Conservation (phyloP, 1,140 invertebrate genomes). For the Pomacea maculata region DNA sequence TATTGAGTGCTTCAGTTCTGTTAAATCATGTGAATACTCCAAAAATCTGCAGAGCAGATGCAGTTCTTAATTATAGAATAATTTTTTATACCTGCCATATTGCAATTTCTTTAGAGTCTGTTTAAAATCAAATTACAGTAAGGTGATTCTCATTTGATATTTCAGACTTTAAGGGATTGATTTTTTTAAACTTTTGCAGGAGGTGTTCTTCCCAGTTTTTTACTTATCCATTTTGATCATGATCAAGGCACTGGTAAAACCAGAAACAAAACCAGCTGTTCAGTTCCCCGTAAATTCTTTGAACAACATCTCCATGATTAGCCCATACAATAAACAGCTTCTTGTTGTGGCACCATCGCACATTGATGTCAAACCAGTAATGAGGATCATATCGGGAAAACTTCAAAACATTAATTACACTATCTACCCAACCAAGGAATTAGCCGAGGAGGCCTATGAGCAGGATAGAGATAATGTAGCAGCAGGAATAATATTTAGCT, state of each 20-base stretch:
- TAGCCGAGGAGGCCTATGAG: slow-evolving; percentile 29
- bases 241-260: slow-evolving; percentile 34
- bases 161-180: background rate
- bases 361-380: slow-evolving; percentile 26
- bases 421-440: slow-evolving; percentile 25
- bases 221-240: slow-evolving; percentile 44
- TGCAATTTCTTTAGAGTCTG: background rate
- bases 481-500: slow-evolving; percentile 30
- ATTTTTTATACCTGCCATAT: no score
- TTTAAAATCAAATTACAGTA: background rate
- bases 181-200: slow-evolving; percentile 37
- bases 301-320: background rate
- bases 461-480: background rate
- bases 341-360: slow-evolving; percentile 31
- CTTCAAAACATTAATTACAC: slow-evolving; percentile 19
- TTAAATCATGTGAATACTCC: background rate
- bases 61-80: no score
- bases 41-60: background rate
- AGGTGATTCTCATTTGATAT: background rate
- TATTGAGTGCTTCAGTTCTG: background rate
- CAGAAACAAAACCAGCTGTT: slow-evolving; percentile 31
- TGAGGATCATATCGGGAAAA: slow-evolving; percentile 25
- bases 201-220: slow-evolving; percentile 49
- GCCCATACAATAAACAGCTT: slow-evolving; percentile 15
- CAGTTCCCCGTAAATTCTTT: slow-evolving; percentile 28